A percentile compares a stretch with the other conserved stretches of the same genome.
Evolutionary conservation across 2,113 vertebrate species (phyloP).

Genomic region (Oncorhynchus keta): DNA sequence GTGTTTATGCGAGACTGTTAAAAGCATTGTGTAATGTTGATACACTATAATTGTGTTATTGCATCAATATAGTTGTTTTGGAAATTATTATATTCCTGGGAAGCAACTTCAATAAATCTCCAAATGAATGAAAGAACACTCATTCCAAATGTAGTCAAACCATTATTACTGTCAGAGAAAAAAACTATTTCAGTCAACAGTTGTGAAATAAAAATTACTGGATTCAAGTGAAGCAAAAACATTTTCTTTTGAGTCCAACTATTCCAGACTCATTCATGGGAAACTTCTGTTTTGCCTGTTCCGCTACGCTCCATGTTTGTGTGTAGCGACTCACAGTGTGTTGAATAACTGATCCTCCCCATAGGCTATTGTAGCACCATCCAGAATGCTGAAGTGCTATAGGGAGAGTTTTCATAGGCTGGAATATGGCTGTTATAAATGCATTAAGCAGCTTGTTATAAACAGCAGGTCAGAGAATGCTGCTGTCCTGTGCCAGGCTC

Average conservation of each 20-base stretch:
- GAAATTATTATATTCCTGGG: too few relatives aligned
- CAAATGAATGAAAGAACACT: not conserved
- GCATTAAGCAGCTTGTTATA: constrained; percentile 10
- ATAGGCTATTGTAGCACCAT: not conserved
- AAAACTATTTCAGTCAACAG: not conserved
- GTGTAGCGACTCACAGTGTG: not conserved
- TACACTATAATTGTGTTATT: not conserved
- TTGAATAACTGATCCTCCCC: too few relatives aligned
- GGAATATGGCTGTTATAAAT: not conserved
- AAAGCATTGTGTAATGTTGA: not conserved
- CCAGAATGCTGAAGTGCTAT: not conserved
- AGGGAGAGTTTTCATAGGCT: not conserved
- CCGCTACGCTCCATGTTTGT: not conserved
- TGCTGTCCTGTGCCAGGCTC: not conserved
- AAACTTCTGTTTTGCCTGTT: not conserved
- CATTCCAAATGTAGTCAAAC: not conserved
- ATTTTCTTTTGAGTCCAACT: not conserved
- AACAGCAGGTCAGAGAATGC: constrained; percentile 11
- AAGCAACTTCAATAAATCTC: too few relatives aligned
- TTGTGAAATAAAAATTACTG: not conserved
- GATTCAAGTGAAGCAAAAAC: not conserved
- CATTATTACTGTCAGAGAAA: not conserved
- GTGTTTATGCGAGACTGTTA: not conserved
- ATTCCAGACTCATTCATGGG: not conserved
- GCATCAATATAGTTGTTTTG: not conserved